Conservation (phyloP, 2,113 vertebrate species). For the Colinus virginianus region DNA sequence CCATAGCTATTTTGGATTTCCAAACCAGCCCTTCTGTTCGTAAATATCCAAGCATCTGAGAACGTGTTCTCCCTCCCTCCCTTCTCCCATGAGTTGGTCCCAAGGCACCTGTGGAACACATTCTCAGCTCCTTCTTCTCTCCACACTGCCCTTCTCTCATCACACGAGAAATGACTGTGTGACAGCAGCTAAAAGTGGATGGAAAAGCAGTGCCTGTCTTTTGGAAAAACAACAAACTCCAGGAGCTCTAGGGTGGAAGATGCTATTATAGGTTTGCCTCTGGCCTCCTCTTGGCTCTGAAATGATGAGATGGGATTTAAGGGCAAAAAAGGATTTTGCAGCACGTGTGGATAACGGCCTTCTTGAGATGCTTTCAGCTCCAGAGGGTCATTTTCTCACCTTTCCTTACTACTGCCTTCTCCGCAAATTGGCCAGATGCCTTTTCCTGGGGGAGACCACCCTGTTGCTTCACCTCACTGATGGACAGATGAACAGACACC, state of each 20-base stretch:
- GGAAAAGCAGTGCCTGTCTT: not conserved
- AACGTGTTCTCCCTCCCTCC: not conserved
- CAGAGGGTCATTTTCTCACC: not conserved
- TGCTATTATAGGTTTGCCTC: not conserved
- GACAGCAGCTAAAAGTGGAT: not conserved
- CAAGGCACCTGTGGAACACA: not conserved
- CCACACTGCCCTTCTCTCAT: not conserved
- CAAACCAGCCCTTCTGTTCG: slow-evolving; percentile 29
- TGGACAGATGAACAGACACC: not conserved
- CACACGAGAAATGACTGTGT: slow-evolving; percentile 3
- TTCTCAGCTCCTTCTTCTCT: not conserved
- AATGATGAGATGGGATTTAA: not conserved
- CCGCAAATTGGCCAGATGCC: not conserved
- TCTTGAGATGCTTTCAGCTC: not conserved
- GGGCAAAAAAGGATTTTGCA: not conserved
- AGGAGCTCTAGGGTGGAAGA: not conserved
- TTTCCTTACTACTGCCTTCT: not conserved
- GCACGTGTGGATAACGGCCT: not conserved
- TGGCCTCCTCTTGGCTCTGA: not conserved
- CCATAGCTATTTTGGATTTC: slow-evolving; percentile 55
- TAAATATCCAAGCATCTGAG: not conserved
- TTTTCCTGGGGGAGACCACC: not conserved
- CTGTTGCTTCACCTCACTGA: not conserved
- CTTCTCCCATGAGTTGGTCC: not conserved
- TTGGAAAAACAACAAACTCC: not conserved